Base-by-base conservation (phyloP, 2,888 invertebrate species). In the Cephus spinipes region DNA sequence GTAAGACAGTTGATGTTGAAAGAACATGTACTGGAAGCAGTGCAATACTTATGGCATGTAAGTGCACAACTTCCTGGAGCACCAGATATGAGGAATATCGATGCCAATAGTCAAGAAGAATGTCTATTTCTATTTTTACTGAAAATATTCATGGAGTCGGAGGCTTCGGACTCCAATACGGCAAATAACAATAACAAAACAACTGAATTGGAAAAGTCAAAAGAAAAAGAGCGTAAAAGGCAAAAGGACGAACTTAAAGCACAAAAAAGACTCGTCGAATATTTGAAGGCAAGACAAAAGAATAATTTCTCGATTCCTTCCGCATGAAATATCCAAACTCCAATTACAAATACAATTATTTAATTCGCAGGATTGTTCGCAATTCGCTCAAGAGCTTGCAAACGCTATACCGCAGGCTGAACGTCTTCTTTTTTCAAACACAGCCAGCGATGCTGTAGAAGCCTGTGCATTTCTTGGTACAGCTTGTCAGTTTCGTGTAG, bases 381-480 rank as follows among this genome's bases (percentile, higher is more conserved):
- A 89, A 40, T 94, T 94, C 88, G 92, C 93, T 2, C 88, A 89
- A 31, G 92, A 92, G 76, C 89, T 94, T 30, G 93, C 94, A 81
- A 88, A 90, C 30, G 92, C 94, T 11, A 91, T 96, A 78, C 94
- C 94, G 0, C 92, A 95, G n/a, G 94, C 97, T 79, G 94, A 95
- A 83, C 93, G 95, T 32, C 92, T 98, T 87, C 92, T 98, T 15
- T 94, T 95, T 90, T 95, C 96, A 0, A 94, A 94, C 83, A 94
- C 94, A 81, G 94, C 95, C 6, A 94, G 96, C 0, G 98, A 98
- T 90, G 96, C 97, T 23, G 94, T 95, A 77, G 98, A 98, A 90
- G 96, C 98, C 0, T 96, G 98, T 35, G 95, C 97, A 79, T 97
- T 98, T 89, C 96, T 98, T 85, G 96, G 96, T 0, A 94, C 95